A percentile compares a stretch with the other conserved stretches of the same genome.
These are phyloP conservation scores for Palaemon carinicauda DNA, from an alignment of 1,140 invertebrate species.

Conservation along the genomic window DNA sequence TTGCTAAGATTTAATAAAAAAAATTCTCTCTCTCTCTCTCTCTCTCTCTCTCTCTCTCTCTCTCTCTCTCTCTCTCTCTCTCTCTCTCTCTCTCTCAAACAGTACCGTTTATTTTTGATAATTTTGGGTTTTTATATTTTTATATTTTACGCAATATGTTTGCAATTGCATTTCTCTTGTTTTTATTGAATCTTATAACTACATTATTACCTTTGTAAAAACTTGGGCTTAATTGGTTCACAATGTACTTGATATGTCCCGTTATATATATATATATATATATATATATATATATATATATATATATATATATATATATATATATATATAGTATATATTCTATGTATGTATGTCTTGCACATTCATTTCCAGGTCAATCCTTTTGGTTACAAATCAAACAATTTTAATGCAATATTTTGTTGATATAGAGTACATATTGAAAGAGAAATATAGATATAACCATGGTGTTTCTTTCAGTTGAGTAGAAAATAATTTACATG, in stretches of 20 bases:
- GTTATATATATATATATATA: slow-evolving; percentile 7
- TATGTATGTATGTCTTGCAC: neutral
- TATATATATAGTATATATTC: neutral
- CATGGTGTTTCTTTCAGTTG: too few relatives aligned
- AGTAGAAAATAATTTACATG: too few relatives aligned
- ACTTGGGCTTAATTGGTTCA: neutral
- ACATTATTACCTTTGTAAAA: neutral
- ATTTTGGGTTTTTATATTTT: neutral
- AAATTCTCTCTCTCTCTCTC: too few relatives aligned
- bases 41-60: too few relatives aligned
- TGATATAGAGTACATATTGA: too few relatives aligned
- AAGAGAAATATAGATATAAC: too few relatives aligned
- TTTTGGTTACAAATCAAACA: too few relatives aligned
- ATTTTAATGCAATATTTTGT: too few relatives aligned
- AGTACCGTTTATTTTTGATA: neutral
- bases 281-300: slow-evolving; percentile 11
- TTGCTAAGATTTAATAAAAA: too few relatives aligned
- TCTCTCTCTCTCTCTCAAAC: neutral
- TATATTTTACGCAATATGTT: neutral
- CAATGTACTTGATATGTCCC: too few relatives aligned
- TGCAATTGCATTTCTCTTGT: neutral
- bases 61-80: neutral
- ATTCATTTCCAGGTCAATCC: too few relatives aligned
- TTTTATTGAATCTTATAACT: neutral
- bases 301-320: slow-evolving; percentile 13